Evolutionary conservation across 2,888 invertebrate species (phyloP), one percentile per base, ranked within the genome.

Genomic region (Antitype chi): DNA sequence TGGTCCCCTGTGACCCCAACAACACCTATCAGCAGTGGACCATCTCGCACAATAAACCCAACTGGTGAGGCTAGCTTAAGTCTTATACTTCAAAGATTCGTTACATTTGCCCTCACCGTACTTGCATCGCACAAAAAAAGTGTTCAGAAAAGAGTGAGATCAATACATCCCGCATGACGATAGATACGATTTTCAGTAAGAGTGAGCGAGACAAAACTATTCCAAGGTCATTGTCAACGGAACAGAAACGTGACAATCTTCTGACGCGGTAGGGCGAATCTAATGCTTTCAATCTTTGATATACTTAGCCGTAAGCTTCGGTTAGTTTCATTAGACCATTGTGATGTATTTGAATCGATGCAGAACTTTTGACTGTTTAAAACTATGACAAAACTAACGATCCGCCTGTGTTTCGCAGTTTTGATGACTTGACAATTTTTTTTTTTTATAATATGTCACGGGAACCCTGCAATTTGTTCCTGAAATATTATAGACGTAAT

Each of bases 11-110:
- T 94, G 99, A 99, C 94, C 95, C 97, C 55, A 98, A 98, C 90
- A 99, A 99, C 93, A 98, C 98, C 38, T 98, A 98, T 95, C 99
- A 99, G 91, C 98, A 99, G 91, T 99, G 99, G 99, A 97, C 97
- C 75, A 98, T 99, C 93, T 71, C 91, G 0, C 93, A 95, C 81
- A 92, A 91, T 68, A 93, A 93, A 72, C 94, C 95, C 9, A 93
- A 92, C 82, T 95, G 95, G 95, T 95, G 94, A 95, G 90, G 59
- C 32, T 78, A 68, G n/a, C 57, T 38, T 38, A 38, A n/a, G n/a
- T 59, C 32, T 55, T 55, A 11, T n/a, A 68, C 68, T 59, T n/a
- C n/a, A n/a, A 68, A 68, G 57, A 59, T 59, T 68, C 32, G n/a
- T 59, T 59, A 68, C 7, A 68, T 68, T 68, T 13, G 59, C n/a